Base-by-base conservation (phyloP, 2,888 invertebrate species). In the Spialia ferax region DNA sequence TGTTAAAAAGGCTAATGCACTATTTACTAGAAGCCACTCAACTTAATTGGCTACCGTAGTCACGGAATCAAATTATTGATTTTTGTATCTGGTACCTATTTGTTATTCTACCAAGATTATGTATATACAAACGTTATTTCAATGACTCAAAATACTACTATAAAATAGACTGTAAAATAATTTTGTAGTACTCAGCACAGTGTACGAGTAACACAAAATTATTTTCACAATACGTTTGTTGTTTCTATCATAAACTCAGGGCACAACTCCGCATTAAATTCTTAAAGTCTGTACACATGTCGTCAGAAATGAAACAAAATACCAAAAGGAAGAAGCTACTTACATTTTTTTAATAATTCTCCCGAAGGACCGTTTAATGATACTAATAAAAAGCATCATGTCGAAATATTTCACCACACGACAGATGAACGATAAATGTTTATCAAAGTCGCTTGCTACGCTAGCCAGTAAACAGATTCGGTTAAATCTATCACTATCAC, bases 311-410 rank as follows among this genome's bases (percentile, higher is more conserved):
- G 11, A 23, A 61, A 22, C 2, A 29, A 7, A 45, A 0, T 15
- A 20, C 13, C 26, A 26, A 35, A 35, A 18, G 5, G 20, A 48
- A n/a, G 20, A 20, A 20, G 2, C 20, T 48, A 87, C 91, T 91
- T 71, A 91, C 91, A 89, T 80, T 76, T 79, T 84, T 45, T 68
- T 82, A 29, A 89, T 70, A 10, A 89, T 66, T 72, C 84, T 84
- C 75, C 86, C 83, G 64, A 89, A 79, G 8, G 83, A 81, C 63
- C 75, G 69, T 76, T 86, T 83, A 35, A 91, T 75, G 42, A 77
- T 71, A 55, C 70, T 73, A 54, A 86, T 68, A 66, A 86, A 65
- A 29, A 77, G 73, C 70, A 80, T 76, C 69, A 68, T 74, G 61
- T 62, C 45, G 56, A 32, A 48, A 62, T 56, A 50, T 56, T 66